These are phyloP conservation scores for Metaphire vulgaris DNA, from an alignment of 1,140 invertebrate genomes.

Conservation along the genomic window DNA sequence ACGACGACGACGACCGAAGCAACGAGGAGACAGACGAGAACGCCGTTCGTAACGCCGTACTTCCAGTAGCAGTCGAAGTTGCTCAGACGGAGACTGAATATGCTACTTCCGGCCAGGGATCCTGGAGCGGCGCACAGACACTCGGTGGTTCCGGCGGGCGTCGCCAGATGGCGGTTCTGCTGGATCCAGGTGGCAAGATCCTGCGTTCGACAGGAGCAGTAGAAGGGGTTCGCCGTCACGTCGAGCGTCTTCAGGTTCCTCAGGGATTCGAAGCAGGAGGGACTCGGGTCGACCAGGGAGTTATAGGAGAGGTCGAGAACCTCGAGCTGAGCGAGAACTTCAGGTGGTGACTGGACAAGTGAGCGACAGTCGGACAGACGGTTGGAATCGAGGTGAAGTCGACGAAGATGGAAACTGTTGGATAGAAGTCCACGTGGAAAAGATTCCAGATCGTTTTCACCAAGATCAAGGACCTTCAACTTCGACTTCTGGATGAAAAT, in stretches of 20 bases:
- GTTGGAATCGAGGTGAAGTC: background rate
- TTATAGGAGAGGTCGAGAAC: background rate
- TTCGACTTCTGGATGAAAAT: background rate
- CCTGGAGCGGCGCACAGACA: background rate
- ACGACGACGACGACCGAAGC: background rate
- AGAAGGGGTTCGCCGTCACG: background rate
- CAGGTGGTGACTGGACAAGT: background rate
- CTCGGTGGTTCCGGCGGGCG: background rate
- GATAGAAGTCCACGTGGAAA: background rate
- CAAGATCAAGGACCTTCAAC: background rate
- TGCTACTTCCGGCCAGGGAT: background rate
- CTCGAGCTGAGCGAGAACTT: background rate
- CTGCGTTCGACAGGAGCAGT: background rate
- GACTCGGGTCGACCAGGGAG: background rate
- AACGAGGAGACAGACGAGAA: background rate
- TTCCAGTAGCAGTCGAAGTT: background rate
- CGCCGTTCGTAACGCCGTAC: background rate
- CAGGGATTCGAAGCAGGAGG: background rate
- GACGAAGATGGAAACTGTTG: background rate
- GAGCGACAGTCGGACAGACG: background rate
- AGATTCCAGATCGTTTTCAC: background rate
- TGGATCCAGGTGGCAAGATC: background rate
- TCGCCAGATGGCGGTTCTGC: background rate
- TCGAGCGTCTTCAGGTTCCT: background rate
- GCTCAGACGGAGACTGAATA: background rate